Base-by-base conservation (phyloP, 1,140 invertebrate genomes). In the Vollenhovia emeryi region DNA sequence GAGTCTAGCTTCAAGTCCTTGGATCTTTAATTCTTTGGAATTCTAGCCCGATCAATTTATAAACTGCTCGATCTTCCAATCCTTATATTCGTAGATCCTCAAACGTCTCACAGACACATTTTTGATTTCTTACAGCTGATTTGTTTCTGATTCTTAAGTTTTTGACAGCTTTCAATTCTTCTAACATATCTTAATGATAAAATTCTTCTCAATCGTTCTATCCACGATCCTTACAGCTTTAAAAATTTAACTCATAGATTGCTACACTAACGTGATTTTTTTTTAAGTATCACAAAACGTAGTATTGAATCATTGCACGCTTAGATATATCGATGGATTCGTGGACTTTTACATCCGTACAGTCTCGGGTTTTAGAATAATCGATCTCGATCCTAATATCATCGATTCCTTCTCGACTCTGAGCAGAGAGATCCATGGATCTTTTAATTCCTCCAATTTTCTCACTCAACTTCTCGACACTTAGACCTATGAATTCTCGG, bases 401-500 rank as follows among this genome's bases (percentile, higher is more conserved):
- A 11, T 13, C 52, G 4, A 21, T 21, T 9, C 9, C 27, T 55
- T 15, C 24, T 52, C 24, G 1, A 33, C 1, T n/a, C n/a, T n/a
- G 15, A 11, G n/a, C 18, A 43, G 13, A 30, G 13, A 80, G n/a
- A n/a, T 69, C 48, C 33, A 80, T 40, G 50, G 18, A 71, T 43
- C 21, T 60, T 27, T 21, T n/a, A 80, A 55, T 30, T 71, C 18
- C 52, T 57, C 18, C n/a, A 43, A 43, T n/a, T 50, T n/a, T n/a
- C n/a, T n/a, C n/a, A n/a, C n/a, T n/a, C n/a, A n/a, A n/a, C 24
- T 55, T 57, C 30, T 11, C 9, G 13, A 69, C 43, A 69, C 36
- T 80, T 80, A 57, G 8, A 82, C 9, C 66, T 82, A 82, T 82
- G 50, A 50, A 82, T 82, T 82, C 64, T 82, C 50, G 78, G 78